These are phyloP conservation scores for Alloplasta piceator DNA, from an alignment of 2,888 invertebrate species.

Conservation along the genomic window DNA sequence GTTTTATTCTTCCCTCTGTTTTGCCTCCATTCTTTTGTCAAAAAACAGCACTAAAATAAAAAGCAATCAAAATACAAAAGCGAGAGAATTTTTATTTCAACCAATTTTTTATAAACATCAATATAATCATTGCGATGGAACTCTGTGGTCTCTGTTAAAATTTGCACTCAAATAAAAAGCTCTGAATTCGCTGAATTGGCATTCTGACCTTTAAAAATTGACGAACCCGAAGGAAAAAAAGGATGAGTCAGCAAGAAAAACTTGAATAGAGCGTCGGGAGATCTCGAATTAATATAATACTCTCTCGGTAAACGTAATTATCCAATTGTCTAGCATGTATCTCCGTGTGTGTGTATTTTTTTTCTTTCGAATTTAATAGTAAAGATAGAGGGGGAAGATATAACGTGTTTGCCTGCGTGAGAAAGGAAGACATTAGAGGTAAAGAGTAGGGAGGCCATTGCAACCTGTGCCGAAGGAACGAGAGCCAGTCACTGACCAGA, in stretches of 20 bases:
- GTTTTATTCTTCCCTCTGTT: too few species aligned
- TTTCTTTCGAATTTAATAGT: constrained; percentile 26
- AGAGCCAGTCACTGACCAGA: constrained; percentile 81
- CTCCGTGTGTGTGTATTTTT: not conserved
- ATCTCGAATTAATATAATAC: constrained; percentile 22
- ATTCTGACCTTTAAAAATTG: constrained; percentile 37
- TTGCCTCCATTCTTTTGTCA: too few species aligned
- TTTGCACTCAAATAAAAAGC: too few species aligned
- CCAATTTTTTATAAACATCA: too few species aligned
- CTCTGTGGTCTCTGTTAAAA: too few species aligned
- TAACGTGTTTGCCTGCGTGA: constrained; percentile 55
- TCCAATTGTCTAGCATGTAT: constrained; percentile 39
- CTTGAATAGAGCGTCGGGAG: not conserved
- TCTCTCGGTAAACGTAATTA: constrained; percentile 33
- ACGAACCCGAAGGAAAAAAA: constrained; percentile 4
- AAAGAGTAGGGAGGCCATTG: constrained; percentile 65
- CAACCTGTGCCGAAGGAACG: constrained; percentile 72
- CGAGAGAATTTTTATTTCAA: too few species aligned
- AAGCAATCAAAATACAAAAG: too few species aligned
- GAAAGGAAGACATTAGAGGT: constrained; percentile 70
- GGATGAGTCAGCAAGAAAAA: not conserved
- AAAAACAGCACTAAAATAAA: too few species aligned
- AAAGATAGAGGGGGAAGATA: constrained; percentile 28
- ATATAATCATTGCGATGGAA: too few species aligned
- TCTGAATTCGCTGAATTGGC: not conserved